Conservation (phyloP, 2,113 vertebrate genomes). For the Athene noctua region DNA sequence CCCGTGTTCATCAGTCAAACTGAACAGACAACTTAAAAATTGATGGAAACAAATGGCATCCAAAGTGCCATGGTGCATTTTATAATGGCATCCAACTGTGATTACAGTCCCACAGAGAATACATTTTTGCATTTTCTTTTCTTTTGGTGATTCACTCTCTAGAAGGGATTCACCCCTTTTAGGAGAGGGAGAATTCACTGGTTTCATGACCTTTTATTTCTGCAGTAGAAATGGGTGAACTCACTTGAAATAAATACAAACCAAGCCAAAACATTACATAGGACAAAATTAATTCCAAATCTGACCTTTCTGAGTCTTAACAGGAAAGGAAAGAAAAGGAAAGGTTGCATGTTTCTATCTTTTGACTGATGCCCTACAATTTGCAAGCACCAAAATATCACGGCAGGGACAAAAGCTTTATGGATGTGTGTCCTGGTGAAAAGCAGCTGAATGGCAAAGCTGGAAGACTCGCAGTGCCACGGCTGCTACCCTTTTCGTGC, state of each 20-base stretch:
- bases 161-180: neutral
- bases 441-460: neutral
- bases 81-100: neutral
- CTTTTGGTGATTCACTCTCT: neutral
- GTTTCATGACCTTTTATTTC: conserved; percentile 23
- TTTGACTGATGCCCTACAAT: neutral
- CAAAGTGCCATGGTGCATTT: neutral
- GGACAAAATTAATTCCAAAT: neutral
- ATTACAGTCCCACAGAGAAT: neutral
- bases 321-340: neutral
- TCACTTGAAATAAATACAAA: conserved; percentile 11
- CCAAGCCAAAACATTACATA: neutral
- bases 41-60: neutral
- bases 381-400: neutral
- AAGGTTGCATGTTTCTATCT: neutral
- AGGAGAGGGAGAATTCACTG: neutral
- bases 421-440: neutral
- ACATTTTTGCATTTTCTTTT: neutral
- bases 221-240: neutral
- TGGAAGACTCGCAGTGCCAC: neutral
- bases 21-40: neutral
- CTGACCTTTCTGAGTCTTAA: neutral
- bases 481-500: neutral
- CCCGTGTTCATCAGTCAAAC: neutral
- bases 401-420: neutral